Base-by-base conservation (phyloP, 2,797 vertebrate species). In the Spheniscus humboldti region DNA sequence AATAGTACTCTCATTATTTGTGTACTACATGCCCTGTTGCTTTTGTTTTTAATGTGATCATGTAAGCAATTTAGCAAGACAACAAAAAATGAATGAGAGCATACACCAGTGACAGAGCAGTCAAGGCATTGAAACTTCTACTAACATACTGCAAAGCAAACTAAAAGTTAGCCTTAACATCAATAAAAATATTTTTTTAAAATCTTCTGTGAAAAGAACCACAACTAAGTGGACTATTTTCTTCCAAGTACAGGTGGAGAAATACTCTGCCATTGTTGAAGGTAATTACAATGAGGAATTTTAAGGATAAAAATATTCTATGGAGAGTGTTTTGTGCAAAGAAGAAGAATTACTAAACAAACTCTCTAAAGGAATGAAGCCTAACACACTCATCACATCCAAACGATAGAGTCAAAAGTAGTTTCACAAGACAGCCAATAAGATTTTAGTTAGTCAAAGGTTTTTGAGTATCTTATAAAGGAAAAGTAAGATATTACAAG, bases 11-110 rank as follows among this genome's bases (percentile, higher is more conserved):
- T 90, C 77, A 76, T 94, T 87, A 92, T 68, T 75, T 78, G 76
- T 64, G 88, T 90, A 53, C 75, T 92, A 52, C 78, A 88, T 68
- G 88, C 72, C 88, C 88, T 50, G 80, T 68, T 96, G 83, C 88
- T 92, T 95, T 81, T 86, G 66, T 57, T 94, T 92, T 88, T 84
- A 90, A 84, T 71, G 66, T 9, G 68, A 89, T 91, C 86, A 18
- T 68, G 72, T 85, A 80, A 64, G 88, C 68, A 89, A 79, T 94
- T 94, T 88, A 82, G 60, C 68, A 86, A 77, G 78, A 78, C 45
- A 89, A 72, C 37, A 90, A 67, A 59, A 94, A 94, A 77, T 31
- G 30, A 95, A 63, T 37, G 63, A 75, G 53, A 71, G 18, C 17
- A 62, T 10, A 62, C 19, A 71, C 39, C 80, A 71, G n/a, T 33